Evolutionary conservation across 2,888 invertebrate genomes (phyloP).

Genomic region (Microctonus hyperodae): DNA sequence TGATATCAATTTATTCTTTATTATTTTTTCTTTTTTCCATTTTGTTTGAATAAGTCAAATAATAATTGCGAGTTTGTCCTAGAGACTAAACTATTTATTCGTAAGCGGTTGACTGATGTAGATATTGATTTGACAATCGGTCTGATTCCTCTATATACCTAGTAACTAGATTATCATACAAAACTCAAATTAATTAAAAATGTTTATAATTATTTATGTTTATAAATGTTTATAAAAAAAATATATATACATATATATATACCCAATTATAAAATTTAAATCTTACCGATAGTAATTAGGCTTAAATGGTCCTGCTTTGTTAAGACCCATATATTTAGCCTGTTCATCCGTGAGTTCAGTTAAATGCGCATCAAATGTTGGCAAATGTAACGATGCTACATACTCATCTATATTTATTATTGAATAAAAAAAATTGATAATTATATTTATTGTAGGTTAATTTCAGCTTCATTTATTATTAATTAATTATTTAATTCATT

Average conservation of each 20-base stretch:
- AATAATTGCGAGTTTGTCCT: neutral
- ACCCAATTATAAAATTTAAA: too few species aligned
- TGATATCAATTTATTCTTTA: neutral
- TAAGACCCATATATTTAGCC: constrained; percentile 96
- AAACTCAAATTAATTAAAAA: constrained; percentile 27
- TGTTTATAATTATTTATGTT: neutral
- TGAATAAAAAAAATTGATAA: constrained; percentile 25
- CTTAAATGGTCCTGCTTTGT: constrained; percentile 98
- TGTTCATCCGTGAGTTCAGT: constrained; percentile 97
- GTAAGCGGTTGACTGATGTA: neutral
- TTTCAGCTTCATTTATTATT: neutral
- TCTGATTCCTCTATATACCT: constrained; percentile 19
- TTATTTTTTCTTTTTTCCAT: neutral
- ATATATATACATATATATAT: constrained; percentile 2
- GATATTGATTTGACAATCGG: constrained; percentile 8
- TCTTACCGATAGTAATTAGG: constrained; percentile 95
- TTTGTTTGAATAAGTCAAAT: neutral
- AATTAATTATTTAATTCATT: constrained; percentile 22
- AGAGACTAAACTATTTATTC: neutral
- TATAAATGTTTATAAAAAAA: neutral
- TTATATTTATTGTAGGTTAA: constrained; percentile 16
- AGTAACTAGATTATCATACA: constrained; percentile 31
- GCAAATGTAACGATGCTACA: constrained; percentile 95
- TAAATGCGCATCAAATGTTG: constrained; percentile 96
- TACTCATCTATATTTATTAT: constrained; percentile 80